These are phyloP conservation scores for Micrasema minimum DNA, from an alignment of 1,140 invertebrate genomes.

Conservation along the genomic window DNA sequence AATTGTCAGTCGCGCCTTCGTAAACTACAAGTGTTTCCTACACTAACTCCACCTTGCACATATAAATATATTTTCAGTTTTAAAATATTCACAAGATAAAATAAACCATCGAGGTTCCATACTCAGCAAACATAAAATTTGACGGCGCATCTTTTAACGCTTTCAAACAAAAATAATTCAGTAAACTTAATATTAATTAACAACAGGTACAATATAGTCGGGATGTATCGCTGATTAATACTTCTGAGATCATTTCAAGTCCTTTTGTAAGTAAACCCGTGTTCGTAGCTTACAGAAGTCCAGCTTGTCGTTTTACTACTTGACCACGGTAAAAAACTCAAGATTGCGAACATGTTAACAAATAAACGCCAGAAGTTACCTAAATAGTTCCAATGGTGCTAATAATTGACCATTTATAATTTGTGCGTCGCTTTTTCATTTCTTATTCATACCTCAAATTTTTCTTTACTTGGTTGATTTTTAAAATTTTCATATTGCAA, in stretches of 20 bases:
- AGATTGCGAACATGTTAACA: too few species aligned
- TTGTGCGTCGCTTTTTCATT: too few species aligned
- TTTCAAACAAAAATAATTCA: constrained; percentile 24
- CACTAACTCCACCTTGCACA: constrained; percentile 26
- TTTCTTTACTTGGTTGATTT: too few species aligned
- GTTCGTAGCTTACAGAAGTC: too few species aligned
- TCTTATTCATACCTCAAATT: too few species aligned
- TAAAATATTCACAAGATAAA: constrained; percentile 32
- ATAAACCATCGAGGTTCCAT: constrained; percentile 12
- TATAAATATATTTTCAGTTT: constrained; percentile 42
- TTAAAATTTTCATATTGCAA: too few species aligned
- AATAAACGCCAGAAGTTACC: too few species aligned
- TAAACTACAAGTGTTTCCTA: constrained; percentile 30
- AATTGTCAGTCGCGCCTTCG: constrained; percentile 45
- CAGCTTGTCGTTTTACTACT: too few species aligned
- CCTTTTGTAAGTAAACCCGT: not conserved
- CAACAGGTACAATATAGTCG: constrained; percentile 31
- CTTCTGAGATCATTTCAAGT: constrained; percentile 31
- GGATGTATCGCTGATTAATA: constrained; percentile 10
- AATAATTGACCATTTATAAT: too few species aligned
- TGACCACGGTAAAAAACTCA: too few species aligned
- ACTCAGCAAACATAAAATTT: not conserved
- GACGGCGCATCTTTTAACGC: constrained; percentile 1
- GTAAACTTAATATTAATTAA: constrained; percentile 41
- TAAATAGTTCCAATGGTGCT: too few species aligned